Base-by-base conservation (phyloP, 2,113 vertebrate species). In the Oreotrochilus melanogaster region DNA sequence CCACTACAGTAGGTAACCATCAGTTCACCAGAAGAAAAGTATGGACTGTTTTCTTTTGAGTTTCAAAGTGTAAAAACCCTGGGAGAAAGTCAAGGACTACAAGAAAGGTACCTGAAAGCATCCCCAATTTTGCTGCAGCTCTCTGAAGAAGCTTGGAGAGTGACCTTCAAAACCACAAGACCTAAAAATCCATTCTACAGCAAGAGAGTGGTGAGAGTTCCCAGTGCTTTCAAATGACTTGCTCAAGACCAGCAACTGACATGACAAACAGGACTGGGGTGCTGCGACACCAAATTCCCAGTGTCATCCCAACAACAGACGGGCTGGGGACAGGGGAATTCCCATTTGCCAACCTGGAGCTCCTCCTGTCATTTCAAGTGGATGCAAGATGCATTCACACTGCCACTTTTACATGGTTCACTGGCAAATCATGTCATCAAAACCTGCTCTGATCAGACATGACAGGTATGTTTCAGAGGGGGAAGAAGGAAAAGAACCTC, bases 391-490 rank as follows among this genome's bases (percentile, higher is more conserved):
- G 19, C 2, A 2, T 65, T 71, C 48, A 39, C 15, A 33, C 28
- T n/a, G 21, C 23, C 67, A 64, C 13, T 83, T 10, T 71, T 56
- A 27, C 1, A 6, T 0, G 10, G n/a, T 37, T 73, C 42, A 48
- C 0, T 33, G 37, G 31, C 18, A 88, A 78, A 88, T 67, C 18
- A n/a, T 0, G 4, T 6, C 43, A 62, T 25, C 47, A 84, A 94
- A 88, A 73, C 4, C 37, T n/a, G 54, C 15, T 10, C 22, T 3
- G 16, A 85, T 16, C 57, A 78, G 39, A 54, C 11, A 47, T 7
- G 12, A 75, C 5, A 48, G 47, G 62, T 0, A 0, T 0, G 0
- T 51, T 76, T 83, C 42, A 76, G 71, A 90, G 6, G 10, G 3
- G 2, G 23, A 86, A 65, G 27, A 70, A 53, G 9, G 39, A 35